These are phyloP conservation scores for Holothuria glaberrima DNA, from an alignment of 35 echinoderm and acorn worm species.

Conservation along the genomic window DNA sequence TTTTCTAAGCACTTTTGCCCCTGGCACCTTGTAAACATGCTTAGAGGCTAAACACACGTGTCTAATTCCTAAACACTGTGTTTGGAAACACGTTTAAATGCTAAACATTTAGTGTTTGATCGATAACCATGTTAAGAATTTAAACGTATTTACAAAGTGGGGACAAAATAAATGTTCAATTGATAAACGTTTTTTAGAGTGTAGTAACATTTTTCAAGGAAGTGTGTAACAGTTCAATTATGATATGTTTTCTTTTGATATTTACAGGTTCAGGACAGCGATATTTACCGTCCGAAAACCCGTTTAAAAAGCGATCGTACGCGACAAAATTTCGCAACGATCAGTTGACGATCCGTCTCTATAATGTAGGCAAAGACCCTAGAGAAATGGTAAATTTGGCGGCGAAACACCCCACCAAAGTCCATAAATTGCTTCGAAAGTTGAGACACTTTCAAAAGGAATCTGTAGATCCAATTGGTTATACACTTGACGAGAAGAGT, in stretches of 20 bases:
- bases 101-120: too few species aligned
- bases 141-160: too few species aligned
- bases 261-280: neutral
- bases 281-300: neutral
- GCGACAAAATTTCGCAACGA: neutral
- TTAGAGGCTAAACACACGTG: too few species aligned
- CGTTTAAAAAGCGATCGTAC: neutral
- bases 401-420: neutral
- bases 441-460: neutral
- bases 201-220: too few species aligned
- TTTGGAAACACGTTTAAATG: too few species aligned
- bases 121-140: too few species aligned
- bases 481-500: neutral
- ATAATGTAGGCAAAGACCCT: constrained; percentile 18
- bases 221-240: too few species aligned
- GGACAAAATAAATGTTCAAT: too few species aligned
- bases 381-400: constrained; percentile 20
- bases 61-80: too few species aligned
- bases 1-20: too few species aligned
- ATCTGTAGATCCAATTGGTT: neutral
- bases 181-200: too few species aligned
- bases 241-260: neutral
- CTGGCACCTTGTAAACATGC: too few species aligned
- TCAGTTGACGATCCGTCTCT: neutral
- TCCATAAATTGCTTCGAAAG: neutral